These are phyloP conservation scores for Brachionus asplanchnoidis DNA, from an alignment of 1,140 invertebrate species.

Conservation along the genomic window DNA sequence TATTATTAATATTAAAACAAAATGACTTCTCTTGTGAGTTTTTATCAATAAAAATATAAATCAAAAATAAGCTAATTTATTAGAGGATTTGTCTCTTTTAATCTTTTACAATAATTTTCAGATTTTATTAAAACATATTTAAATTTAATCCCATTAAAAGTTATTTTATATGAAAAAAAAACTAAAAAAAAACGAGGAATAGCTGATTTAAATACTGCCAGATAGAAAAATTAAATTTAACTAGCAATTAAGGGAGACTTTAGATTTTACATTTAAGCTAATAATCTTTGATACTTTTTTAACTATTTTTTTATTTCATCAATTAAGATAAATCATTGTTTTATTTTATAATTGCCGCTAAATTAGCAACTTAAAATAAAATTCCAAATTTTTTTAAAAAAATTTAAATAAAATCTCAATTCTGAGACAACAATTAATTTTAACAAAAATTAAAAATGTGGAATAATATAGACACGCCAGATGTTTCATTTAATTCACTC, in stretches of 20 bases:
- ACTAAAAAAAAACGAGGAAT: too few species aligned
- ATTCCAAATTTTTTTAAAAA: neutral
- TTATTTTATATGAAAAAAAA: too few species aligned
- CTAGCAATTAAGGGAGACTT: neutral
- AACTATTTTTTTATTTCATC: neutral
- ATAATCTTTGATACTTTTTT: neutral
- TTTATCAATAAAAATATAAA: too few species aligned
- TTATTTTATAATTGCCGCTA: slow-evolving; percentile 21
- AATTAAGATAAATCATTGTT: neutral
- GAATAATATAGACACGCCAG: neutral
- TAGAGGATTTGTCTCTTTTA: too few species aligned
- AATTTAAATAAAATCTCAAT: neutral
- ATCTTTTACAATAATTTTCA: too few species aligned
- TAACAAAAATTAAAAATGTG: neutral
- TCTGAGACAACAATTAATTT: neutral
- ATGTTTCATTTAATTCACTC: neutral
- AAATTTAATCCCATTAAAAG: too few species aligned
- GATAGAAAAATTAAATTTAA: too few species aligned
- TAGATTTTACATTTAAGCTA: neutral
- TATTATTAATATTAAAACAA: too few species aligned
- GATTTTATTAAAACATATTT: too few species aligned
- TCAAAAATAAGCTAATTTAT: too few species aligned
- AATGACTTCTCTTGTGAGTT: too few species aligned
- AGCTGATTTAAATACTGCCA: too few species aligned
- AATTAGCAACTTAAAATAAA: neutral